These are phyloP conservation scores for Bufo gargarizans DNA, from an alignment of 2,113 vertebrate species.

Conservation along the genomic window DNA sequence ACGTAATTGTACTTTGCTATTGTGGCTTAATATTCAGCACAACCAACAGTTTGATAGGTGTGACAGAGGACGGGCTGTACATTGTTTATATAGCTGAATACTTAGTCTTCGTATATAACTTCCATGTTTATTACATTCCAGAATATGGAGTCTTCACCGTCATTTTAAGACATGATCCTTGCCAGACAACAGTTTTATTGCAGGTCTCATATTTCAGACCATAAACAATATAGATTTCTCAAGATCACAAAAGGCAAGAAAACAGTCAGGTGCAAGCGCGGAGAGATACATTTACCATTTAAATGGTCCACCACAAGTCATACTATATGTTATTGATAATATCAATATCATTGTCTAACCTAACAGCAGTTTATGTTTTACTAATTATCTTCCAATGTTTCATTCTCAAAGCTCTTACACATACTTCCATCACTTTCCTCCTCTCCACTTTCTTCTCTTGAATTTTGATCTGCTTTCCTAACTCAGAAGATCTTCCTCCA, in stretches of 20 bases:
- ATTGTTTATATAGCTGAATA: conserved; percentile 28
- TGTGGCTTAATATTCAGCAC: too few relatives aligned
- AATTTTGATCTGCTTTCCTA: too few relatives aligned
- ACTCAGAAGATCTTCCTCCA: too few relatives aligned
- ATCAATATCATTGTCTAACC: not conserved
- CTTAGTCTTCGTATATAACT: conserved; percentile 24
- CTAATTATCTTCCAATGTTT: not conserved
- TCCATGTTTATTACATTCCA: conserved; percentile 46
- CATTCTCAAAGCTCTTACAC: not conserved
- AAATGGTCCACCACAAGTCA: not conserved
- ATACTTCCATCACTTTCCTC: not conserved
- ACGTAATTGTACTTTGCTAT: too few relatives aligned
- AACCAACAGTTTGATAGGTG: not conserved
- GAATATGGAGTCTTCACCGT: conserved; percentile 43
- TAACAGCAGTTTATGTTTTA: not conserved
- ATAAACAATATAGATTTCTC: conserved; percentile 39
- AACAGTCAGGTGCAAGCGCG: conserved; percentile 7
- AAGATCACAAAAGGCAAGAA: conserved; percentile 32
- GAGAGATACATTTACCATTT: conserved; percentile 23
- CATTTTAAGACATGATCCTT: conserved; percentile 30
- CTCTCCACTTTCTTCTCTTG: too few relatives aligned
- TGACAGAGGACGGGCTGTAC: not conserved
- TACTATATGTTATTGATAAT: not conserved
- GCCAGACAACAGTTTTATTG: conserved; percentile 46
- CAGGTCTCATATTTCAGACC: conserved; percentile 22